A percentile compares a stretch with the other conserved stretches of the same genome.
Evolutionary conservation across 2,888 invertebrate genomes (phyloP).

Genomic region (Eupithecia vulgata): DNA sequence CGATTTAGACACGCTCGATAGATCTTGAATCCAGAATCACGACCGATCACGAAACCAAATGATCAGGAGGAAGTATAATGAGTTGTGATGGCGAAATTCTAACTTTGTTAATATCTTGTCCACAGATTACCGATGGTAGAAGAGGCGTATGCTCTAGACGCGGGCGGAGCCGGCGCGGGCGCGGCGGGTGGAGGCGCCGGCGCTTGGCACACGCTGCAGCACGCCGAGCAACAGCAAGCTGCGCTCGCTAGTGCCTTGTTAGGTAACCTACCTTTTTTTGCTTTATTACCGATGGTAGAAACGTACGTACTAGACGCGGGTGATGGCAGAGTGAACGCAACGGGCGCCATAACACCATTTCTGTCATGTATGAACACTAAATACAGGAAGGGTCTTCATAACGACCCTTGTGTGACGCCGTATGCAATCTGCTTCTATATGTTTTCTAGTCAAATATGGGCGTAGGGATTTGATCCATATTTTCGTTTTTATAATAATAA

Average conservation of each 20-base stretch:
- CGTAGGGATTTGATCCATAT: neutral
- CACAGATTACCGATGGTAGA: slow-evolving; percentile 89
- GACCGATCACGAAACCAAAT: no score
- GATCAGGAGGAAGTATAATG: no score
- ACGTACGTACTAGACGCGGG: neutral
- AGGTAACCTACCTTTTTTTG: slow-evolving; percentile 61
- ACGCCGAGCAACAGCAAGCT: slow-evolving; percentile 92
- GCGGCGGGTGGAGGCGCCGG: slow-evolving; percentile 86
- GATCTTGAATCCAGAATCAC: no score
- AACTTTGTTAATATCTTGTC: neutral
- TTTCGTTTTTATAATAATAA: no score
- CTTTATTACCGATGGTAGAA: neutral
- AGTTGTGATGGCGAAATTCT: neutral
- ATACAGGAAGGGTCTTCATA: neutral
- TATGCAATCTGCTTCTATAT: neutral
- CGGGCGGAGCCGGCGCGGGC: slow-evolving; percentile 58
- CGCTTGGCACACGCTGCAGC: slow-evolving; percentile 91
- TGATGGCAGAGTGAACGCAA: neutral
- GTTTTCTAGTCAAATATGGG: neutral
- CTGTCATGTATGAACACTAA: neutral
- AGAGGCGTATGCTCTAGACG: slow-evolving; percentile 74
- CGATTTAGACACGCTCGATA: no score
- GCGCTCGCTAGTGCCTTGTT: slow-evolving; percentile 90
- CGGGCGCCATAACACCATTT: neutral
- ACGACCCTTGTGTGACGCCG: neutral